Evolutionary conservation across 2,113 vertebrate genomes (phyloP).

Genomic region (Cygnus buccinator): DNA sequence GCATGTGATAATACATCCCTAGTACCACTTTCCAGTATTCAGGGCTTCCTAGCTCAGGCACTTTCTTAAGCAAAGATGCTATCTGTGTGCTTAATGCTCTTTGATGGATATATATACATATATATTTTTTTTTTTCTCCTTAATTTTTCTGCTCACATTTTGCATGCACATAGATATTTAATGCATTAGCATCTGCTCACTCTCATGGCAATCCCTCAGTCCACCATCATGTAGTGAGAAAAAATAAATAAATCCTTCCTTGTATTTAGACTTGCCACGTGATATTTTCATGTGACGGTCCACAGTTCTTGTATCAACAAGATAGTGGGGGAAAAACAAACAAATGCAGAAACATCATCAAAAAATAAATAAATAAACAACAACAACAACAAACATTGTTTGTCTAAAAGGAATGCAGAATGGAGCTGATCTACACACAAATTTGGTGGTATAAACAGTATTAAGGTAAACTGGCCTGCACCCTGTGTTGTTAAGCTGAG

Average conservation of each 20-base stretch:
- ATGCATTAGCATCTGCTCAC: not conserved
- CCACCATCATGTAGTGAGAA: not conserved
- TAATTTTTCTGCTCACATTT: not conserved
- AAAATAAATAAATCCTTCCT: not conserved
- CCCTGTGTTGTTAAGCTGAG: not conserved
- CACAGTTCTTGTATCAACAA: not conserved
- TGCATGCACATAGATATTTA: not conserved
- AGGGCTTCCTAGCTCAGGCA: not conserved
- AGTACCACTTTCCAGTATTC: not conserved
- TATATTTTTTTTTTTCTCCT: not conserved
- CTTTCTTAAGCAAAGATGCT: not conserved
- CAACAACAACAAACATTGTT: not conserved
- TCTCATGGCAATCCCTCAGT: not conserved
- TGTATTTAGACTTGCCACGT: not conserved
- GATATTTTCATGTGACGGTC: not conserved
- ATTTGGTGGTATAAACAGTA: accelerated
- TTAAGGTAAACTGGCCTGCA: not conserved
- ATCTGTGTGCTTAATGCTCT: not conserved
- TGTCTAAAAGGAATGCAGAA: not conserved
- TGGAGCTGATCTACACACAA: not conserved
- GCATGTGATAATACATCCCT: not conserved
- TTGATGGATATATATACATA: not conserved
- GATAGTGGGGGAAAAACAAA: not conserved
- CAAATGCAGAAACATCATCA: too few species aligned
- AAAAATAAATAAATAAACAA: not conserved